phyloP scores from a whole-genome alignment of 2,888 invertebrate species.

The Euphydryas editha region DNA sequence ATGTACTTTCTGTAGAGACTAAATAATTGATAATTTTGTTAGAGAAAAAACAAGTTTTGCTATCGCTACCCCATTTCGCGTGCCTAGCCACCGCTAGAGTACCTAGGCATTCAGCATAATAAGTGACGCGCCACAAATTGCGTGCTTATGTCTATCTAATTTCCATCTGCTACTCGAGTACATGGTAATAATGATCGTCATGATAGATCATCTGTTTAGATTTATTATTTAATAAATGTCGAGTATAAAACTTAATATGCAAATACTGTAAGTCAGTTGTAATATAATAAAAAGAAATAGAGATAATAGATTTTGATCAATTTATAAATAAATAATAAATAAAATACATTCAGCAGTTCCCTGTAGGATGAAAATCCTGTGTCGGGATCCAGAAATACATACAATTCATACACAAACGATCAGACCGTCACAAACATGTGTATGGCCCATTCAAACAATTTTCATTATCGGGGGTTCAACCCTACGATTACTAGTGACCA shows the following conservation, averaged over 20 bases:
- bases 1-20: too few relatives aligned
- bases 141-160: constrained; percentile 29
- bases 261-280: neutral
- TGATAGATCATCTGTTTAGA: neutral
- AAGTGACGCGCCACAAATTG: constrained; percentile 31
- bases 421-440: too few relatives aligned
- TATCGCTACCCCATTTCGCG: constrained; percentile 14
- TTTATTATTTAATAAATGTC: neutral
- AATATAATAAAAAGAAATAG: too few relatives aligned
- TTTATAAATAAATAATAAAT: too few relatives aligned
- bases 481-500: too few relatives aligned
- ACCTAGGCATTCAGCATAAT: constrained; percentile 31
- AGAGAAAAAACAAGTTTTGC: neutral
- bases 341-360: too few relatives aligned
- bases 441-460: too few relatives aligned
- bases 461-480: too few relatives aligned
- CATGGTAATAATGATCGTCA: neutral
- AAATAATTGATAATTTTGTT: neutral
- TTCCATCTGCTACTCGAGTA: constrained; percentile 21
- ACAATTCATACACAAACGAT: too few relatives aligned
- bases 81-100: constrained; percentile 17
- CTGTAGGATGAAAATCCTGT: too few relatives aligned
- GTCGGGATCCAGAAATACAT: too few relatives aligned
- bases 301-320: too few relatives aligned
- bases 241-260: neutral